Conservation (phyloP, 92 coral and sea anemone species). For the Phenganax stokvisi region DNA sequence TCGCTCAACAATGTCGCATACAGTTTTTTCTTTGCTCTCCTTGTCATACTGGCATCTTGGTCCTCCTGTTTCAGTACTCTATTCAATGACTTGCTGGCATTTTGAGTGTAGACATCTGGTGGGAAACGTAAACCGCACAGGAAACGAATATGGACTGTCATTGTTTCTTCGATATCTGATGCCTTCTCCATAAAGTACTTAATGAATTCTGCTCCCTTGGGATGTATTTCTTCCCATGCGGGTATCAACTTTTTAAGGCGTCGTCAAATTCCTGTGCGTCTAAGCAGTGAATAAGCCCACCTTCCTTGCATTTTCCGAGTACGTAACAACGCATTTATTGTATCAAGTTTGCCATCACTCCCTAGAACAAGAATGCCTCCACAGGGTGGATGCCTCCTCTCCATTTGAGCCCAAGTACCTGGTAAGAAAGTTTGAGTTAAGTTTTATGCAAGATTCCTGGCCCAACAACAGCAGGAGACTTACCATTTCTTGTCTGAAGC, state of each 20-base stretch:
- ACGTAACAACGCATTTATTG: conserved; percentile 19
- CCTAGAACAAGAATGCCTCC: conserved; percentile 22
- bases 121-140: conserved; percentile 36
- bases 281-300: conserved; percentile 43
- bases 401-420: conserved; percentile 24
- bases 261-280: conserved; percentile 31
- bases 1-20: conserved; percentile 33
- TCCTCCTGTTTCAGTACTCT: conserved; percentile 35
- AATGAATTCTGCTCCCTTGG: conserved; percentile 32
- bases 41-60: background rate
- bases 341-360: conserved; percentile 29
- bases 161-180: conserved; percentile 34
- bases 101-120: conserved; percentile 46
- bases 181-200: conserved; percentile 28
- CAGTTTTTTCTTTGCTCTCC: background rate
- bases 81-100: conserved; percentile 52
- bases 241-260: conserved; percentile 21
- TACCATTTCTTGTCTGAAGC: conserved; percentile 27
- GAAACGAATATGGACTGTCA: conserved; percentile 31
- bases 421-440: background rate
- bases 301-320: conserved; percentile 35
- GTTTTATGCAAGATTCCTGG: conserved; percentile 34
- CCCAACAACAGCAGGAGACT: conserved; percentile 31
- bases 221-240: conserved; percentile 42
- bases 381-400: conserved; percentile 39